Evolutionary conservation across 2,888 invertebrate genomes (phyloP).

Genomic region (Meganola albula): DNA sequence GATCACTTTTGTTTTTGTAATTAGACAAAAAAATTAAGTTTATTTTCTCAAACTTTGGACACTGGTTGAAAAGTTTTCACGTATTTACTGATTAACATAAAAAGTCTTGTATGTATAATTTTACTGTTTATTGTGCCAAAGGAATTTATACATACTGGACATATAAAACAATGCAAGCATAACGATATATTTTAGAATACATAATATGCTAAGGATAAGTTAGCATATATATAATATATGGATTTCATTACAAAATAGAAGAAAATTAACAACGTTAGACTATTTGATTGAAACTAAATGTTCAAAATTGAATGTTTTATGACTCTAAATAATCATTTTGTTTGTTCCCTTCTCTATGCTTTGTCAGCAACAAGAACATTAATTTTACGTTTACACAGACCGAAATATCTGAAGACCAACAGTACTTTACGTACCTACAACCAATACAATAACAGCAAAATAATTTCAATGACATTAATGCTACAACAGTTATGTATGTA

Average conservation of each 20-base stretch:
- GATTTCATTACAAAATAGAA: no score
- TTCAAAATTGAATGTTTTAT: conserved; percentile 40
- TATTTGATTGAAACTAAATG: conserved; percentile 34
- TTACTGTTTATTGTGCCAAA: conserved; percentile 77
- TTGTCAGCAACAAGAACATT: conserved; percentile 30
- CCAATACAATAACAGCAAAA: conserved; percentile 62
- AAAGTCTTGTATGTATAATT: conserved; percentile 36
- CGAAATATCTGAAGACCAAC: conserved; percentile 30
- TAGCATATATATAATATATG: conserved; percentile 49
- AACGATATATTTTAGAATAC: conserved; percentile 65
- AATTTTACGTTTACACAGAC: conserved; percentile 31
- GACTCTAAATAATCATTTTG: conserved; percentile 40
- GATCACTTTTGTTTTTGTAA: no score
- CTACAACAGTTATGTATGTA: conserved; percentile 72
- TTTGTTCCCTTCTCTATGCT: conserved; percentile 44
- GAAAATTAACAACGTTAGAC: conserved; percentile 41
- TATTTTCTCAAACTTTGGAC: no score
- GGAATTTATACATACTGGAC: conserved; percentile 74
- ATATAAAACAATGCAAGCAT: conserved; percentile 76
- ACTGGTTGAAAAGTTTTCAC: no score
- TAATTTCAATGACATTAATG: conserved; percentile 57
- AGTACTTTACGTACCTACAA: conserved; percentile 48
- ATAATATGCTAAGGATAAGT: conserved; percentile 61
- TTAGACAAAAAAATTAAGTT: no score
- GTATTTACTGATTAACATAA: conserved; percentile 27